A percentile compares a stretch with the other conserved stretches of the same genome.
Evolutionary conservation across 1,140 invertebrate genomes (phyloP).

Genomic region (Anoplophora glabripennis): DNA sequence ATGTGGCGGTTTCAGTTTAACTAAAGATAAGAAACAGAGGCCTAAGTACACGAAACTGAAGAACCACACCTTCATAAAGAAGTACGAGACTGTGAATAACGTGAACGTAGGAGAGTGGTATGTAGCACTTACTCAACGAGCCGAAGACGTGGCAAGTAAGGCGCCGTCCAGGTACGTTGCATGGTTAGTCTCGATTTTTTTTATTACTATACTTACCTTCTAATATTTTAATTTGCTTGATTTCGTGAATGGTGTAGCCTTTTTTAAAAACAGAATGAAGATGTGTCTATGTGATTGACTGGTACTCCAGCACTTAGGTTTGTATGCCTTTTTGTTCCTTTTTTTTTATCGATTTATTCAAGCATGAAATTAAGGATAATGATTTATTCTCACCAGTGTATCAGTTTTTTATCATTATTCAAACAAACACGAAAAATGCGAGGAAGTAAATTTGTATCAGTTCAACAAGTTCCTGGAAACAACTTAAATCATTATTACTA

Average conservation of each 20-base stretch:
- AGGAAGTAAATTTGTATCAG: too few relatives aligned
- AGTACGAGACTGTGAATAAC: constrained; percentile 62
- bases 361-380: too few relatives aligned
- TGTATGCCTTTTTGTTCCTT: constrained; percentile 28
- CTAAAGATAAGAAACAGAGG: constrained; percentile 87
- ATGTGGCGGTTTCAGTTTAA: constrained; percentile 82
- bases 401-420: too few relatives aligned
- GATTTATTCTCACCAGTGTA: too few relatives aligned
- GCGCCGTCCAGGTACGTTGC: constrained; percentile 45
- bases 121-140: constrained; percentile 52
- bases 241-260: constrained; percentile 10
- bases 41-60: constrained; percentile 94
- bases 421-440: too few relatives aligned
- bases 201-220: constrained; percentile 1
- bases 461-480: too few relatives aligned
- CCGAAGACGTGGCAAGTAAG: constrained; percentile 36
- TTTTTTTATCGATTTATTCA: constrained; percentile 4
- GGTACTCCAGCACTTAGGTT: constrained; percentile 25
- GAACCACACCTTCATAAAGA: constrained; percentile 84
- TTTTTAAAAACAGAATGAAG: neutral
- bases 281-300: too few relatives aligned
- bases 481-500: too few relatives aligned
- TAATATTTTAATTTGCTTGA: constrained; percentile 16
- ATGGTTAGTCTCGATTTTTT: constrained; percentile 40
- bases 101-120: constrained; percentile 81